These are phyloP conservation scores for Dolichoris vasculosae DNA, from an alignment of 1,140 invertebrate species.

Conservation along the genomic window DNA sequence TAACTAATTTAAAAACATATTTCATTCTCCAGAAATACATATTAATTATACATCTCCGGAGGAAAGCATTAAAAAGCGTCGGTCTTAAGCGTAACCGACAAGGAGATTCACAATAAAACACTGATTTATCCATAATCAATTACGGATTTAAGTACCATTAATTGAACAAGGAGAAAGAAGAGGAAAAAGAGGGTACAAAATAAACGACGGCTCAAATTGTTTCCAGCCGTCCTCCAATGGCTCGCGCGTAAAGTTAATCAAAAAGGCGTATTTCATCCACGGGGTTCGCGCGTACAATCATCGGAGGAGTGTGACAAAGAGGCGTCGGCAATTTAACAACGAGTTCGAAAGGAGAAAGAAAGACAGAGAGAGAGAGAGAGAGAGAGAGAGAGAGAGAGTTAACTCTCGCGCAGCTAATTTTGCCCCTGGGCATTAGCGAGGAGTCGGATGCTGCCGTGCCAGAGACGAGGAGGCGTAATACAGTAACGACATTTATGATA, in stretches of 20 bases:
- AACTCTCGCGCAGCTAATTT: neutral
- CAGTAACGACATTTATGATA: slow-evolving; percentile 70
- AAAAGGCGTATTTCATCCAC: slow-evolving; percentile 29
- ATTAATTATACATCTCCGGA: neutral
- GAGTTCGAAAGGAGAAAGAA: neutral
- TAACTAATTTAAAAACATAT: neutral
- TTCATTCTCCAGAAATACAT: neutral
- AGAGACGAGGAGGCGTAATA: slow-evolving; percentile 63
- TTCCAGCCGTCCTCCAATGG: neutral
- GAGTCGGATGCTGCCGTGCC: neutral
- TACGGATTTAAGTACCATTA: neutral
- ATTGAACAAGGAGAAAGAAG: neutral
- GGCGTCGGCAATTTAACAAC: slow-evolving; percentile 37
- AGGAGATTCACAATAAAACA: neutral
- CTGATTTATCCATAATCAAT: slow-evolving; percentile 23
- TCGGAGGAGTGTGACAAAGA: slow-evolving; percentile 44
- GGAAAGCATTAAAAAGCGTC: neutral
- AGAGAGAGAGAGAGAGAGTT: neutral
- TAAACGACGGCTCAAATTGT: slow-evolving; percentile 6
- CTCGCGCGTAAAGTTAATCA: slow-evolving; percentile 25
- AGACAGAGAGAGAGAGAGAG: neutral
- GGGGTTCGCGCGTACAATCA: neutral
- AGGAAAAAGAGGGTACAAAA: neutral
- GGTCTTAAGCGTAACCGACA: neutral
- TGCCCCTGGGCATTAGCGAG: slow-evolving; percentile 24